Evolutionary conservation across 2,113 vertebrate genomes (phyloP).

Genomic region (Barnardius zonarius): DNA sequence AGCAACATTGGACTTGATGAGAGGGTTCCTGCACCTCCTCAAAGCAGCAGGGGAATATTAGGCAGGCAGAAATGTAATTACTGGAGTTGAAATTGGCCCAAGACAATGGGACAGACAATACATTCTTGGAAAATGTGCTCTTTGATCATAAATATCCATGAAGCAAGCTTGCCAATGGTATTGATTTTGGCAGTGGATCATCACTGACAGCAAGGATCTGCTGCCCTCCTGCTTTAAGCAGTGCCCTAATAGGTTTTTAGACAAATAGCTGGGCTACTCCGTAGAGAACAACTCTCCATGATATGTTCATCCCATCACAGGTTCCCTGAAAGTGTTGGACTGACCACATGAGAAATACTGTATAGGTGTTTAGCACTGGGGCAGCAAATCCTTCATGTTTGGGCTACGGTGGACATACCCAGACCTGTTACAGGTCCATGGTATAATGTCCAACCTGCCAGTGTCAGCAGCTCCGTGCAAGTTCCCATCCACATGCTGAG

Average conservation of each 20-base stretch:
- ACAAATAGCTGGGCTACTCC: not conserved
- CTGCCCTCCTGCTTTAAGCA: not conserved
- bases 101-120: not conserved
- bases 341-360: not conserved
- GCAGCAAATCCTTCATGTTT: accelerated
- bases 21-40: not conserved
- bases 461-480: not conserved
- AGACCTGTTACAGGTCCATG: not conserved
- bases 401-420: not conserved
- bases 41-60: not conserved
- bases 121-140: constrained; percentile 32
- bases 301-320: not conserved
- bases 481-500: not conserved
- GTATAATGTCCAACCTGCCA: not conserved
- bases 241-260: constrained; percentile 1
- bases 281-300: not conserved
- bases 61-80: not conserved
- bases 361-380: not conserved
- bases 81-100: constrained; percentile 11
- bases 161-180: constrained; percentile 4
- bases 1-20: not conserved
- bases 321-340: not conserved
- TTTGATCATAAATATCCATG: constrained; percentile 41
- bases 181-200: constrained; percentile 56
- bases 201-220: constrained; percentile 9